Base-by-base conservation (phyloP, 2,888 invertebrate species). In the Lypha dubia region DNA sequence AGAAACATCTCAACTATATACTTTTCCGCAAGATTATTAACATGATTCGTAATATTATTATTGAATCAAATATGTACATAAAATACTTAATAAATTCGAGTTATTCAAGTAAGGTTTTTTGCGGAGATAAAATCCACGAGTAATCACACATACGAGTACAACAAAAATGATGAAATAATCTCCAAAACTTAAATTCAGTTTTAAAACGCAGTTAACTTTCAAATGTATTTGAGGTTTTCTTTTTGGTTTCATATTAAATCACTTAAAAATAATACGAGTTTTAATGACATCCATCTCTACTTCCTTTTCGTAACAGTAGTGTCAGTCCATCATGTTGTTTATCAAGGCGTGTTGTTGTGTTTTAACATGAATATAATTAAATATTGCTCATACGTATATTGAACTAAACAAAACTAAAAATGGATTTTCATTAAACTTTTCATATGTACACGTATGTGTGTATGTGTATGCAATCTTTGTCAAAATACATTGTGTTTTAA, bases 301-400 rank as follows among this genome's bases (percentile, higher is more conserved):
- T 11, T 20, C 35, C 13, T 17, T 4, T n/a, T n/a, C n/a, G n/a
- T n/a, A n/a, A n/a, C n/a, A 38, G 20, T 20, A 44, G 7, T 13
- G 8, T 68, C 28, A 20, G 32, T 28, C 28, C 2, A n/a, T n/a
- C 28, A 28, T 2, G 20, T 8, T 58, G 22, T 35, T 20, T 49
- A 41, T 13, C 58, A n/a, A 20, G 58, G 46, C 79, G 79, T 79
- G 65, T 79, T 41, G 22, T 28, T 44, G 49, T 44, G 2, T 74
- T 44, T 28, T 11, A 41, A 32, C 1, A 44, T n/a, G 44, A 38
- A 65, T 65, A 56, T 73, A 70, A 63, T 79, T 62, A 56, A 73
- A 73, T 73, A 41, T 73, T 60, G n/a, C 58, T 65, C 65, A 79
- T 79, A 73, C 65, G 79, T 65, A 56, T 1, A 8, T 1, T 17